phyloP scores from a whole-genome alignment of 2,888 invertebrate species.

The Xestia c-nigrum region DNA sequence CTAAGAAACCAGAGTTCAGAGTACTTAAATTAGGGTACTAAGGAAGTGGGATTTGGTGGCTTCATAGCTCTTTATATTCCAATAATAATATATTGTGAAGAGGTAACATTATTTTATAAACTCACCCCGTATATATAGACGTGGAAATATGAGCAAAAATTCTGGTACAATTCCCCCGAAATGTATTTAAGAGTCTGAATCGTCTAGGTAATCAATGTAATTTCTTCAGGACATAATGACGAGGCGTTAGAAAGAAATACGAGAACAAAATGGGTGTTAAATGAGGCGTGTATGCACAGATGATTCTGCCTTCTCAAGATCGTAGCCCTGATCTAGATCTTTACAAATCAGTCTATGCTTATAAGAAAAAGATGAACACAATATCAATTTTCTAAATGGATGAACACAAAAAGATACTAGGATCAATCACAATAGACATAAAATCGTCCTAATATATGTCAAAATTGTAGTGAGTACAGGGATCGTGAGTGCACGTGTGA shows the following conservation, averaged over 20 bases:
- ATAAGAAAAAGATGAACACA: constrained; percentile 53
- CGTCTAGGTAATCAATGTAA: background rate
- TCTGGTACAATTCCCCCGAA: constrained; percentile 3
- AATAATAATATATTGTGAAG: background rate
- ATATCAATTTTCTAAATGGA: constrained; percentile 18
- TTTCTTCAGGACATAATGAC: background rate
- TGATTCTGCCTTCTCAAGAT: constrained; percentile 59
- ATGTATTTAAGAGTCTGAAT: background rate
- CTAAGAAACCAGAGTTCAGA: background rate
- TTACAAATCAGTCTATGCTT: constrained; percentile 43
- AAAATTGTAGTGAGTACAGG: background rate
- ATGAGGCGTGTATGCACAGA: constrained; percentile 52
- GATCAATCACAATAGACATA: background rate
- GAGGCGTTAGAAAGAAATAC: constrained; percentile 40
- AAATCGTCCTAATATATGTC: background rate
- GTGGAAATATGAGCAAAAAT: constrained; percentile 3
- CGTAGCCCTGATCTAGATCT: constrained; percentile 59
- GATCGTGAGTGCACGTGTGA: background rate
- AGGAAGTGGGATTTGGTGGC: background rate
- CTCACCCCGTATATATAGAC: background rate
- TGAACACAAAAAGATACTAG: background rate
- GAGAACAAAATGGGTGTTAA: constrained; percentile 50
- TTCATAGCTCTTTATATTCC: background rate
- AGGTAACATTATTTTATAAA: constrained; percentile 1
- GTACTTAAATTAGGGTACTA: constrained; percentile 2